Base-by-base conservation (phyloP, 1,140 invertebrate species). In the Diprion similis region DNA sequence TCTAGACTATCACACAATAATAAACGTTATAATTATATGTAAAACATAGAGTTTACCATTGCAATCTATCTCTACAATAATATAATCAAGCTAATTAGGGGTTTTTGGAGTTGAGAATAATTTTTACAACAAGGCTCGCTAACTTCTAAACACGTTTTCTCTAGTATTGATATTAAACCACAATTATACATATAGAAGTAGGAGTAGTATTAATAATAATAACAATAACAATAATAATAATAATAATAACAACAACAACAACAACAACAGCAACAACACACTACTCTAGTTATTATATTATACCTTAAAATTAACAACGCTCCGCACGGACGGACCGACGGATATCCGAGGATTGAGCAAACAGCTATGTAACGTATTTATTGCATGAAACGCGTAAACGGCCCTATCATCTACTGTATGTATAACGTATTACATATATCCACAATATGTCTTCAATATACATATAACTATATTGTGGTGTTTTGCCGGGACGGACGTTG, bases 261-360 rank as follows among this genome's bases (percentile, higher is more conserved):
- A 37, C 6, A 37, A 4, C 6, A 37, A 37, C 6, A 37, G 6
- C 6, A 37, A 37, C 6, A 6, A 6, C 13, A n/a, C n/a, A 8
- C 15, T 68, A 68, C 24, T 15, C 11, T 68, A 45, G 4, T 6
- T 68, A 19, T 68, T n/a, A 19, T 15, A 8, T 45, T 15, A 8
- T 45, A 24, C 13, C 10, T 76, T 68, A 79, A 67, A 77, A 81
- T 79, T 37, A 37, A 37, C 24, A 37, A 84, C 84, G 83, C 82
- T 86, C 83, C 83, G 83, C 82, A 73, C 77, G 82, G 82, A 86
- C 83, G 82, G 82, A 84, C 83, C 84, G 84, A 87, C 82, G 85
- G 84, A 87, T 83, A 84, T 37, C 79, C 80, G 81, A 86, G 84
- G 80, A 87, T 87, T 86, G 84, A 87, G 85, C 83, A 86, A 86